Evolutionary conservation across 1,140 invertebrate species (phyloP).

Genomic region (Drosophila santomea): DNA sequence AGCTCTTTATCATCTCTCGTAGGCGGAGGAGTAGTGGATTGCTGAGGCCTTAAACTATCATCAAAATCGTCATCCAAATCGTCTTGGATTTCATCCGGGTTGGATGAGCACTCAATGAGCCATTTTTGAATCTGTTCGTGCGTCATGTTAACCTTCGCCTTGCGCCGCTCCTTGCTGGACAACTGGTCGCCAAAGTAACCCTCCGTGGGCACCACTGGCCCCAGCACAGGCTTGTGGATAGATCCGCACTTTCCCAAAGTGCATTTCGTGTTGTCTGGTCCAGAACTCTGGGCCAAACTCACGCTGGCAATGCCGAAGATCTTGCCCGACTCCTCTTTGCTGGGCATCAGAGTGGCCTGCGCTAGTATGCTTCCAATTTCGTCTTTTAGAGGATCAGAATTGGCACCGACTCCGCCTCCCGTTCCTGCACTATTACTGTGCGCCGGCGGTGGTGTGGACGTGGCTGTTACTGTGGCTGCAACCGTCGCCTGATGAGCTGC

Average conservation of each 20-base stretch:
- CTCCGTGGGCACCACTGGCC: conserved; percentile 82
- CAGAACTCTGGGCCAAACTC: conserved; percentile 83
- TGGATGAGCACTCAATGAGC: conserved; percentile 88
- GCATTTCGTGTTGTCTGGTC: conserved; percentile 83
- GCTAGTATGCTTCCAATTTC: conserved; percentile 79
- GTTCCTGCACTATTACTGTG: conserved; percentile 12
- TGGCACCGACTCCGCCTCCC: conserved; percentile 4
- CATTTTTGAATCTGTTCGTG: conserved; percentile 90
- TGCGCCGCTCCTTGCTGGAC: conserved; percentile 85
- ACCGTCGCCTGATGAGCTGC: conserved; percentile 42
- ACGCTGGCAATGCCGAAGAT: conserved; percentile 85
- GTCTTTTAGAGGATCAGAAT: conserved; percentile 71
- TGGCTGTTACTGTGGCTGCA: conserved; percentile 13
- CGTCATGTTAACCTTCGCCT: conserved; percentile 90
- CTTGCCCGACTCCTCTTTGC: conserved; percentile 84
- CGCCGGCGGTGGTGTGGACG: conserved; percentile 41
- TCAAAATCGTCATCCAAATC: conserved; percentile 85
- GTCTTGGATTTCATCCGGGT: conserved; percentile 86
- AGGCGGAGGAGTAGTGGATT: conserved; percentile 69
- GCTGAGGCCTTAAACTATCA: conserved; percentile 73
- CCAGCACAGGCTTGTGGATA: conserved; percentile 81
- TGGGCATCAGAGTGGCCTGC: conserved; percentile 83
- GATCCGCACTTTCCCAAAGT: conserved; percentile 84
- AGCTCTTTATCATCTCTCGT: conserved; percentile 71
- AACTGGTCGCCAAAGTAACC: conserved; percentile 78